Evolutionary conservation across 2,797 vertebrate genomes (phyloP).

Genomic region (Myiotriccus ornatus): DNA sequence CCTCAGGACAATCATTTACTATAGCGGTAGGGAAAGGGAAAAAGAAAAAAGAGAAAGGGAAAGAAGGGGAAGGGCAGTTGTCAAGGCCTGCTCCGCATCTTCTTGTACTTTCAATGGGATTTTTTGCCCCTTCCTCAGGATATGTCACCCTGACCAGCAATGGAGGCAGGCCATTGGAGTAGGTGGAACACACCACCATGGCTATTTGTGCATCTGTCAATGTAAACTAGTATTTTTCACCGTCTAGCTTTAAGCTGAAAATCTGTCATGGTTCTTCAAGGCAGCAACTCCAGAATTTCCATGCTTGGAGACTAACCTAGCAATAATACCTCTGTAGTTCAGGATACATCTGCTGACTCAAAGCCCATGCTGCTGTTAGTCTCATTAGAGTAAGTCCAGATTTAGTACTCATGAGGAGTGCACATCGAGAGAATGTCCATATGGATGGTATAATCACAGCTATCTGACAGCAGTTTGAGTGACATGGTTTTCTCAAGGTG

Average conservation of each 20-base stretch:
- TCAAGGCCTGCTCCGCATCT: neutral
- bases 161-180: neutral
- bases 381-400: neutral
- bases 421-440: neutral
- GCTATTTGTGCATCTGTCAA: neutral
- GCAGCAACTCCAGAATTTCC: neutral
- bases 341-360: fast-evolving
- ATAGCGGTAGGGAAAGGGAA: neutral
- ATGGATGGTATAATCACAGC: neutral
- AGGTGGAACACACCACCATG: neutral
- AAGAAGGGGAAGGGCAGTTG: neutral
- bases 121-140: neutral
- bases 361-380: neutral
- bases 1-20: neutral
- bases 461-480: neutral
- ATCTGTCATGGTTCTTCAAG: neutral
- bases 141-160: neutral
- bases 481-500: neutral
- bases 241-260: neutral
- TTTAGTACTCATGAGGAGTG: neutral
- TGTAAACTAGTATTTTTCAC: neutral
- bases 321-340: neutral
- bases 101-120: neutral
- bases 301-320: neutral
- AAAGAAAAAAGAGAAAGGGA: neutral